A percentile compares a stretch with the other conserved stretches of the same genome.
Evolutionary conservation across 2,113 vertebrate species (phyloP).

Genomic region (Nansenia antarctica): DNA sequence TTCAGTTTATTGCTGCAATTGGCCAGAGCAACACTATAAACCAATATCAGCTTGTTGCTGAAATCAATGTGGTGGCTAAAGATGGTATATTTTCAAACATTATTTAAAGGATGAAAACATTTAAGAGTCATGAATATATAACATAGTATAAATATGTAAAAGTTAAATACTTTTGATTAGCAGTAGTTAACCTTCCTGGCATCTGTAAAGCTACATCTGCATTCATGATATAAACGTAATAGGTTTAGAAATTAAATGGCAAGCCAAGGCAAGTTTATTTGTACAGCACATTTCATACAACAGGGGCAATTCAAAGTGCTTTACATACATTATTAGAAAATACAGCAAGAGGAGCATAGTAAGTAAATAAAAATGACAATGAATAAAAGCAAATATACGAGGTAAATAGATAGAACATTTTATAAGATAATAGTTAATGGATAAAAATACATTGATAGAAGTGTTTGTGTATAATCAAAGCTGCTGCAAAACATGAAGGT

Average conservation of each 20-base stretch:
- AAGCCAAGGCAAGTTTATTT: too few relatives aligned
- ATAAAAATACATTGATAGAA: too few relatives aligned
- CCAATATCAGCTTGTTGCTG: constrained; percentile 53
- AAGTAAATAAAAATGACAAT: too few relatives aligned
- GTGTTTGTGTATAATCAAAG: too few relatives aligned
- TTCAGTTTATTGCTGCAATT: constrained; percentile 47
- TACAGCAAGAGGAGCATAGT: too few relatives aligned
- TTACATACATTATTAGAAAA: too few relatives aligned
- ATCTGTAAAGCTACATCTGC: constrained; percentile 18
- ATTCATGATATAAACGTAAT: constrained; percentile 49
- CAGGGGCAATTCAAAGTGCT: too few relatives aligned
- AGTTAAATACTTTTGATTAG: constrained; percentile 39
- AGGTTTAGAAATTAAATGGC: constrained; percentile 37
- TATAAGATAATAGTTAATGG: too few relatives aligned
- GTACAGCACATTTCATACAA: too few relatives aligned
- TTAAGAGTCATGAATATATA: constrained; percentile 48
- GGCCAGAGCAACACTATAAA: constrained; percentile 57
- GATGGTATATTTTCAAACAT: neutral
- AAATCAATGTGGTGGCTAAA: constrained; percentile 60
- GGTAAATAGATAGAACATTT: too few relatives aligned
- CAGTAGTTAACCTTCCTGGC: constrained; percentile 35
- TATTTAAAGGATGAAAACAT: constrained; percentile 18
- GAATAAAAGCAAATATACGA: too few relatives aligned
- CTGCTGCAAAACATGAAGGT: too few relatives aligned
- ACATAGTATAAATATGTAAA: constrained; percentile 47